Evolutionary conservation across 2,113 vertebrate genomes (phyloP).

Genomic region (Cervus canadensis): DNA sequence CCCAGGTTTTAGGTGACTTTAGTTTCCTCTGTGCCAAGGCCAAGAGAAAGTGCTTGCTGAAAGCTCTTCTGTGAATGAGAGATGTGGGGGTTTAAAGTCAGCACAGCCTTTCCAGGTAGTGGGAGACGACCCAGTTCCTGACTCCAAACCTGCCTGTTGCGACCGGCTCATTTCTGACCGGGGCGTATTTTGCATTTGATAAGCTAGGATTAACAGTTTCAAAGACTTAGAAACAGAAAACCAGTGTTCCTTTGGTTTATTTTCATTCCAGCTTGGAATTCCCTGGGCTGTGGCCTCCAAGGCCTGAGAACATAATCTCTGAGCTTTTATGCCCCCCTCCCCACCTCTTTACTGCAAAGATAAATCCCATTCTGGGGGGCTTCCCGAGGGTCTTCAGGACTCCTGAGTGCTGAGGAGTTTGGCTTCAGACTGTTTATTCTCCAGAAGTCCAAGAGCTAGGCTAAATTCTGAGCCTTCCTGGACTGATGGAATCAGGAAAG

Average conservation of each 20-base stretch:
- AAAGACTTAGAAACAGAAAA: slow-evolving; percentile 58
- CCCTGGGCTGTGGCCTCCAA: background rate
- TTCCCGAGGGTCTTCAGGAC: background rate
- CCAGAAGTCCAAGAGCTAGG: background rate
- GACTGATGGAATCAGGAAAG: background rate
- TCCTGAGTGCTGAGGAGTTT: background rate
- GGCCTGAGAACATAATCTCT: background rate
- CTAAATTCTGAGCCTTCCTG: background rate
- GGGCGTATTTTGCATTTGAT: slow-evolving; percentile 59
- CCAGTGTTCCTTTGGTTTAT: slow-evolving; percentile 57
- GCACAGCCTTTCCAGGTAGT: background rate
- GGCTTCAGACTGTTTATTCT: slow-evolving; percentile 31
- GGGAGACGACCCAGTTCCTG: background rate
- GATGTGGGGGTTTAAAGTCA: background rate
- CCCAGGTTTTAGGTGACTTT: background rate
- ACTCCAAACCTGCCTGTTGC: background rate
- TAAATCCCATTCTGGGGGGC: background rate
- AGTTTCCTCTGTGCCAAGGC: slow-evolving; percentile 18
- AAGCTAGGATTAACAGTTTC: slow-evolving; percentile 77
- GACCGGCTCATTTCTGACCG: slow-evolving; percentile 34
- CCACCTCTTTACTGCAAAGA: background rate
- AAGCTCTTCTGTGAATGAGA: background rate
- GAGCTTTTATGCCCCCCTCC: background rate
- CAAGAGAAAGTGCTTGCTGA: slow-evolving; percentile 46
- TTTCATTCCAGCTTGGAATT: slow-evolving; percentile 62